Evolutionary conservation across 1,140 invertebrate species (phyloP).

Genomic region (Psix sp.): DNA sequence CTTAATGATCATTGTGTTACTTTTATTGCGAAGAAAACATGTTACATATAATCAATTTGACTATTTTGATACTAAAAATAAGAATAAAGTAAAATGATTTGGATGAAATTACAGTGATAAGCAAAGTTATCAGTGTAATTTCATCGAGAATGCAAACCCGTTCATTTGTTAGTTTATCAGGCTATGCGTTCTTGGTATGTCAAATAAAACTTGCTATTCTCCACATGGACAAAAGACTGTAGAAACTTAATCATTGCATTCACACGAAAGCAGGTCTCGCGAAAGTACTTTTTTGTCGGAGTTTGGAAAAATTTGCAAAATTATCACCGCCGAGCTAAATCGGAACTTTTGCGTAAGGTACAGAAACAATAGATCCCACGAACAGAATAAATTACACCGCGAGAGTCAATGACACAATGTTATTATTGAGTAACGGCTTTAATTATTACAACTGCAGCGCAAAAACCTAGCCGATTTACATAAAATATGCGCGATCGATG

Average conservation of each 20-base stretch:
- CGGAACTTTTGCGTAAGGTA: too few relatives aligned
- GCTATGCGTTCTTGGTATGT: conserved; percentile 17
- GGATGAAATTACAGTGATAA: too few relatives aligned
- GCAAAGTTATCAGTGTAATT: too few relatives aligned
- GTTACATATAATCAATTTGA: too few relatives aligned
- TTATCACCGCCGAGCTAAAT: too few relatives aligned
- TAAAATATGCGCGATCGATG: conserved; percentile 8
- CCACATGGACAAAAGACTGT: neutral
- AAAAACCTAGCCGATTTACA: conserved; percentile 11
- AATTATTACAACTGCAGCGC: conserved; percentile 26
- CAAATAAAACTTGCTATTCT: conserved; percentile 10
- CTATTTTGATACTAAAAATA: too few relatives aligned
- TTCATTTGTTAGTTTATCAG: conserved; percentile 29
- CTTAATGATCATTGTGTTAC: too few relatives aligned
- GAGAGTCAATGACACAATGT: conserved; percentile 36
- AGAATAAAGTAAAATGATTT: too few relatives aligned
- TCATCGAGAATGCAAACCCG: neutral
- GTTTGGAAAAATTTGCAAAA: too few relatives aligned
- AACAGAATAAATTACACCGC: conserved; percentile 30
- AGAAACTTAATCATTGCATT: conserved; percentile 30
- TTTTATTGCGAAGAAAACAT: too few relatives aligned
- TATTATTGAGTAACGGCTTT: conserved; percentile 40
- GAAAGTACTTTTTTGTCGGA: conserved; percentile 7
- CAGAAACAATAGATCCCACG: conserved; percentile 28
- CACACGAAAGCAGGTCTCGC: conserved; percentile 1